These are phyloP conservation scores for Dendrolimus punctatus DNA, from an alignment of 1,140 invertebrate species.

Conservation along the genomic window DNA sequence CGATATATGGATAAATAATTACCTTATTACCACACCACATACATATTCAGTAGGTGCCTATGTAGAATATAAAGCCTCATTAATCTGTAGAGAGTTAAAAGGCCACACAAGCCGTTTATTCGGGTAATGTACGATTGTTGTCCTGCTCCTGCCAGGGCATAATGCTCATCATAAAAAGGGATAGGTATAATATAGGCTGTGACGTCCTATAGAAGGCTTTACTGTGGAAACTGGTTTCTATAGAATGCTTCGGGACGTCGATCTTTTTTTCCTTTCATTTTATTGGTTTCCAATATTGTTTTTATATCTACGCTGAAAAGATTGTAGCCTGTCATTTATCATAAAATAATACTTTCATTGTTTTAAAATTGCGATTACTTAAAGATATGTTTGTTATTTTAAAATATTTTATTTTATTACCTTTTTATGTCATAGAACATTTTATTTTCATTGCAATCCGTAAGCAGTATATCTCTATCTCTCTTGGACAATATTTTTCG, in stretches of 20 bases:
- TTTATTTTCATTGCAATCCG: too few species aligned
- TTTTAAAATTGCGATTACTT: too few species aligned
- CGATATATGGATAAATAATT: conserved; percentile 13
- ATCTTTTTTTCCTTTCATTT: conserved; percentile 9
- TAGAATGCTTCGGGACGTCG: conserved; percentile 56
- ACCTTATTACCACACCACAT: conserved; percentile 15
- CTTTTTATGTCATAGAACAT: too few species aligned
- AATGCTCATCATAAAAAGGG: conserved; percentile 31
- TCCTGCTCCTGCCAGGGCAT: conserved; percentile 28
- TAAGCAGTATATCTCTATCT: too few species aligned
- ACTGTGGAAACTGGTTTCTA: conserved; percentile 49
- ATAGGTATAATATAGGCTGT: conserved; percentile 39
- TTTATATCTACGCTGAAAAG: too few species aligned
- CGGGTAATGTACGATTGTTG: conserved; percentile 12
- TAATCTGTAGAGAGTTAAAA: conserved; percentile 22
- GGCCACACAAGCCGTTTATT: conserved; percentile 17
- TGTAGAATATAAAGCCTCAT: conserved; percentile 20
- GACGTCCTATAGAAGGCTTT: conserved; percentile 53
- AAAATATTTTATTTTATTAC: too few species aligned
- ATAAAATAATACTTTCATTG: too few species aligned
- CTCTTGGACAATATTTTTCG: too few species aligned
- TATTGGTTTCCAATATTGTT: background rate
- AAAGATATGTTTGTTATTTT: too few species aligned
- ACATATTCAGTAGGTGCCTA: conserved; percentile 15
- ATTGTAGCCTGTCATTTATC: too few species aligned